Percentiles rank a stretch among this genome's conserved stretches.
These are phyloP conservation scores for Chalcis sispes DNA, from an alignment of 2,888 invertebrate species.

Conservation along the genomic window DNA sequence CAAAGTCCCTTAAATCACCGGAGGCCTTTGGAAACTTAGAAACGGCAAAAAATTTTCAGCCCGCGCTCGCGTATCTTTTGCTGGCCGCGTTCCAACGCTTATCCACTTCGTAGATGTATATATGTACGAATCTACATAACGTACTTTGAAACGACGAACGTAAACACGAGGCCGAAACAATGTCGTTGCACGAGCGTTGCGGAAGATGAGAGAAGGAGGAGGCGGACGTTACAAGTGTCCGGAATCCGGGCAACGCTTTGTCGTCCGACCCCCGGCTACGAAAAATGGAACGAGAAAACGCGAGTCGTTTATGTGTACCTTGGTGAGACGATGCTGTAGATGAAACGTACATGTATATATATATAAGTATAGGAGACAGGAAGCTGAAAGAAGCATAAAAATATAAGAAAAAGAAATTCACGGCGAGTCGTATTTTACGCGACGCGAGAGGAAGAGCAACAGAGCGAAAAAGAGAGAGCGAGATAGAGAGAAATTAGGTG, in stretches of 20 bases:
- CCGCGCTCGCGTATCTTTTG: no score
- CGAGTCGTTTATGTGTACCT: no score
- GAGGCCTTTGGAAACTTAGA: no score
- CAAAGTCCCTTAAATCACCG: no score
- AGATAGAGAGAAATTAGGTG: not conserved
- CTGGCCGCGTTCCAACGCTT: slow-evolving; percentile 46
- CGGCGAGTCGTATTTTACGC: no score
- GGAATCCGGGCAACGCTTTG: slow-evolving; percentile 56
- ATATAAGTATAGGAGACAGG: no score
- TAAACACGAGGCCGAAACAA: slow-evolving; percentile 63
- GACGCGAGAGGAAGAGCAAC: no score
- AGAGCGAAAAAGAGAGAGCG: not conserved
- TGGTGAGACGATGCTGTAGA: slow-evolving; percentile 13
- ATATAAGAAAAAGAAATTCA: no score
- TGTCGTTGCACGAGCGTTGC: slow-evolving; percentile 52
- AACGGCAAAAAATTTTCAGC: slow-evolving; percentile 1
- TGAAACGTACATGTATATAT: not conserved
- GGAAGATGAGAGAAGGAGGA: not conserved
- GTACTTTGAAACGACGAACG: slow-evolving; percentile 54
- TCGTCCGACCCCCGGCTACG: slow-evolving; percentile 48
- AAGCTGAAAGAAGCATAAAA: no score
- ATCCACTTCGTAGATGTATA: not conserved
- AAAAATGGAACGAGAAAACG: slow-evolving; percentile 1
- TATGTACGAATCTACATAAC: not conserved
- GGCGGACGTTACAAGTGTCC: slow-evolving; percentile 57